phyloP scores from a whole-genome alignment of 2,797 vertebrate genomes.

The Melanotaenia maccullochi region DNA sequence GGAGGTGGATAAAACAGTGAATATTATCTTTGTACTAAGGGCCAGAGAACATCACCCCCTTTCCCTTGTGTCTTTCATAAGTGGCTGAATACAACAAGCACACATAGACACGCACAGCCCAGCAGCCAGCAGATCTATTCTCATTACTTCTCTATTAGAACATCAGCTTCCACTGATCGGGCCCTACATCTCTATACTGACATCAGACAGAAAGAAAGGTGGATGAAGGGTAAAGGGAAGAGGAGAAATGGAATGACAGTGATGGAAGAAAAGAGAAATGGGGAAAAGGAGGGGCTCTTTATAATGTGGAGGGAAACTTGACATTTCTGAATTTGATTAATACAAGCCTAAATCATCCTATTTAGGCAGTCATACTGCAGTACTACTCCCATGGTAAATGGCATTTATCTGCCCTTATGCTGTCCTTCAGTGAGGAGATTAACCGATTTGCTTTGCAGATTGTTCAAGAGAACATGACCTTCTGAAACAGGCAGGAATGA shows the following conservation, averaged over 20 bases:
- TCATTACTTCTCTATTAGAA: slow-evolving; percentile 81
- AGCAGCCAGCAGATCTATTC: slow-evolving; percentile 77
- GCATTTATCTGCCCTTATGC: slow-evolving; percentile 74
- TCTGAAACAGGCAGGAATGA: slow-evolving; percentile 41
- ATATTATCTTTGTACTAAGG: slow-evolving; percentile 82
- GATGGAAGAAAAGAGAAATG: slow-evolving; percentile 19
- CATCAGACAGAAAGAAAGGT: slow-evolving; percentile 51
- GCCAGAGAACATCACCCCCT: slow-evolving; percentile 66
- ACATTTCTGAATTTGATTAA: slow-evolving; percentile 74
- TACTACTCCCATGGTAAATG: slow-evolving; percentile 60
- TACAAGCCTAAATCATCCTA: slow-evolving; percentile 71
- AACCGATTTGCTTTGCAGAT: slow-evolving; percentile 63
- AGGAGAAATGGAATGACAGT: slow-evolving; percentile 28
- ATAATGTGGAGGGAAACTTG: slow-evolving; percentile 49
- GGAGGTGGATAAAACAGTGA: slow-evolving; percentile 80
- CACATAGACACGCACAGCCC: slow-evolving; percentile 56
- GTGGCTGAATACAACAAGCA: slow-evolving; percentile 73
- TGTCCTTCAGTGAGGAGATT: slow-evolving; percentile 70
- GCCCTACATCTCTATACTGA: slow-evolving; percentile 73
- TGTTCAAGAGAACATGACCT: slow-evolving; percentile 57
- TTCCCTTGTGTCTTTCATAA: slow-evolving; percentile 78
- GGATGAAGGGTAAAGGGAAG: slow-evolving; percentile 56
- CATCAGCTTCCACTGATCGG: slow-evolving; percentile 80
- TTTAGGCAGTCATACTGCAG: slow-evolving; percentile 63
- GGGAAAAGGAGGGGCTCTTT: slow-evolving; percentile 28